phyloP scores from a whole-genome alignment of 1,140 invertebrate genomes.

The Bilobella aurantiaca region DNA sequence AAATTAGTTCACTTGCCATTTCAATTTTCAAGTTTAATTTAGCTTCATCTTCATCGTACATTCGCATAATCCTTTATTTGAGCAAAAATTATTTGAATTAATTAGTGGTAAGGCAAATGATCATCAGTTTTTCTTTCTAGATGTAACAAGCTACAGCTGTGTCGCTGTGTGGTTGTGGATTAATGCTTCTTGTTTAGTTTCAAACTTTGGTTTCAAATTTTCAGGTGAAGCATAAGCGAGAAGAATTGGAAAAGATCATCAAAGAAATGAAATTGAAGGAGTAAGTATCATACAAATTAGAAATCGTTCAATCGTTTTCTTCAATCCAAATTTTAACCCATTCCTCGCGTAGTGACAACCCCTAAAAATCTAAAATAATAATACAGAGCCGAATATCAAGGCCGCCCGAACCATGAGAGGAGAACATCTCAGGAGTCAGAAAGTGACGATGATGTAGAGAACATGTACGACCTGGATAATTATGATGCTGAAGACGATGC shows the following conservation, averaged over 20 bases:
- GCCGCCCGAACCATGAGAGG: conserved; percentile 39
- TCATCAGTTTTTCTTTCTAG: neutral
- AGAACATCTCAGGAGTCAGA: conserved; percentile 31
- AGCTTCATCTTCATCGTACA: no score
- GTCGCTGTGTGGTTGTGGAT: neutral
- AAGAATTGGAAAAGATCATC: conserved; percentile 50
- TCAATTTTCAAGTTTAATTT: no score
- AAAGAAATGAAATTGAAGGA: conserved; percentile 32
- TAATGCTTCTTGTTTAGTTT: no score
- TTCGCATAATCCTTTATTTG: no score
- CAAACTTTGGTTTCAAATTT: conserved; percentile 30
- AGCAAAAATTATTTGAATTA: no score
- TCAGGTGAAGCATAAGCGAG: conserved; percentile 54
- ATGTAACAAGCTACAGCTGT: no score
- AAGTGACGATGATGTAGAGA: conserved; percentile 40
- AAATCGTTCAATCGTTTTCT: neutral
- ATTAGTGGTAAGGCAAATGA: no score
- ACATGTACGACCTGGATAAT: conserved; percentile 50
- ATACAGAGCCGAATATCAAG: conserved; percentile 27
- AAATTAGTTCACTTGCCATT: no score
- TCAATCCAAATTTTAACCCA: neutral
- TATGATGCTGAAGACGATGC: conserved; percentile 37
- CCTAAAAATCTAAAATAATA: neutral
- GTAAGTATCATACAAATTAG: conserved; percentile 18
- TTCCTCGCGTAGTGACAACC: neutral